phyloP scores from a whole-genome alignment of 2,888 invertebrate genomes.

The Candidula unifasciata region DNA sequence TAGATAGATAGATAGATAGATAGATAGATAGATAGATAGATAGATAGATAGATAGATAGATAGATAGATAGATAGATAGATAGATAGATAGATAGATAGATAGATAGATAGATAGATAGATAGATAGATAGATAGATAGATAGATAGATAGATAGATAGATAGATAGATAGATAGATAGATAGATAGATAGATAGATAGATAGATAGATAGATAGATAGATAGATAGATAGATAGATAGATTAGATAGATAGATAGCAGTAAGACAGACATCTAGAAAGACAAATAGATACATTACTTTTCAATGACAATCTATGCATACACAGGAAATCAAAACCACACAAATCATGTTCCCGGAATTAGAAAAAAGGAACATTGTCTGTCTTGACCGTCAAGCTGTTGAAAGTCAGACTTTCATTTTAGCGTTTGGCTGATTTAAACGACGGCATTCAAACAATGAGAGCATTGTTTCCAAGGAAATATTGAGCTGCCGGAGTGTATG shows the following conservation, averaged over 20 bases:
- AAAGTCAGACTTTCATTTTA: background rate
- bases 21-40: background rate
- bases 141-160: conserved; percentile 8
- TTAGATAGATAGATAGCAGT: background rate
- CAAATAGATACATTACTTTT: background rate
- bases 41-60: background rate
- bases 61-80: background rate
- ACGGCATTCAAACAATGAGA: background rate
- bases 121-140: conserved; percentile 4
- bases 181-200: background rate
- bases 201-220: background rate
- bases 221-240: background rate
- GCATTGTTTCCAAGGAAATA: background rate
- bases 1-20: background rate
- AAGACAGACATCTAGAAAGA: background rate
- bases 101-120: conserved; percentile 8
- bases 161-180: background rate
- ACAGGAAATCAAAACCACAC: background rate
- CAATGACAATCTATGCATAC: background rate
- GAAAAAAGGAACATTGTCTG: too few relatives aligned
- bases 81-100: conserved; percentile 8
- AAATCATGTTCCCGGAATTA: background rate
- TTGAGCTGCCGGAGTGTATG: background rate
- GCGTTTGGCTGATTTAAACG: background rate
- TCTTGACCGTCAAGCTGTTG: background rate